These are phyloP conservation scores for Pangasianodon hypophthalmus DNA, from an alignment of 2,113 vertebrate species.

Conservation along the genomic window DNA sequence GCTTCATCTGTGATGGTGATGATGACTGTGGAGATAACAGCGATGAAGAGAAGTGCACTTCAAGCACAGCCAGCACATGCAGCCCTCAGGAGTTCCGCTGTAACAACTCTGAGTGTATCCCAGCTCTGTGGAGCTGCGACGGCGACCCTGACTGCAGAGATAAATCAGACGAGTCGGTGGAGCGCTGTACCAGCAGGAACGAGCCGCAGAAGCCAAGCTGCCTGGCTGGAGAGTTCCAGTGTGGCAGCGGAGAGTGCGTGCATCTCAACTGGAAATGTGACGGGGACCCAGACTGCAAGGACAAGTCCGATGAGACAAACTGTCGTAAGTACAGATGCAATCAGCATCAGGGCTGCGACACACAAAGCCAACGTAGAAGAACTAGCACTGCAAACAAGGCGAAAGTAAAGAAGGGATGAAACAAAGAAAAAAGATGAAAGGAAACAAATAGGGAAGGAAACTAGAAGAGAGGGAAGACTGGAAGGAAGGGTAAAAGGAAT, in stretches of 20 bases:
- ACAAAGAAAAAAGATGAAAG: not conserved
- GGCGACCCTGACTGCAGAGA: slow-evolving; percentile 91
- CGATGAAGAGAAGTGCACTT: slow-evolving; percentile 86
- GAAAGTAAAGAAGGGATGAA: not conserved
- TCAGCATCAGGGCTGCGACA: not conserved
- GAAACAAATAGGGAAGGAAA: not conserved
- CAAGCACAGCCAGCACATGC: slow-evolving; percentile 81
- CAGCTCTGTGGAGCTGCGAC: slow-evolving; percentile 90
- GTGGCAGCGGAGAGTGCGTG: slow-evolving; percentile 88
- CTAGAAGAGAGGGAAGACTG: not conserved
- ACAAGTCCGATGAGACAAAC: slow-evolving; percentile 91
- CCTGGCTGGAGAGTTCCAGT: slow-evolving; percentile 83
- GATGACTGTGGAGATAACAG: slow-evolving; percentile 89
- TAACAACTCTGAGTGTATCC: slow-evolving; percentile 88
- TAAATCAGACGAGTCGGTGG: slow-evolving; percentile 84
- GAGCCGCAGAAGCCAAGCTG: slow-evolving; percentile 81
- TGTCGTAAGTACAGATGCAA: slow-evolving; percentile 82
- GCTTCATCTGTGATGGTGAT: slow-evolving; percentile 89
- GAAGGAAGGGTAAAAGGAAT: not conserved
- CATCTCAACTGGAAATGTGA: slow-evolving; percentile 96
- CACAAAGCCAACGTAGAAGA: not conserved
- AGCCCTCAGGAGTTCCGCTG: slow-evolving; percentile 91
- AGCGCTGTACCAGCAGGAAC: slow-evolving; percentile 79
- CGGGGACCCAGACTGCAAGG: slow-evolving; percentile 94
- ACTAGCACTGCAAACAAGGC: not conserved